Conservation (phyloP, 2,113 vertebrate genomes). For the Heteronetta atricapilla region DNA sequence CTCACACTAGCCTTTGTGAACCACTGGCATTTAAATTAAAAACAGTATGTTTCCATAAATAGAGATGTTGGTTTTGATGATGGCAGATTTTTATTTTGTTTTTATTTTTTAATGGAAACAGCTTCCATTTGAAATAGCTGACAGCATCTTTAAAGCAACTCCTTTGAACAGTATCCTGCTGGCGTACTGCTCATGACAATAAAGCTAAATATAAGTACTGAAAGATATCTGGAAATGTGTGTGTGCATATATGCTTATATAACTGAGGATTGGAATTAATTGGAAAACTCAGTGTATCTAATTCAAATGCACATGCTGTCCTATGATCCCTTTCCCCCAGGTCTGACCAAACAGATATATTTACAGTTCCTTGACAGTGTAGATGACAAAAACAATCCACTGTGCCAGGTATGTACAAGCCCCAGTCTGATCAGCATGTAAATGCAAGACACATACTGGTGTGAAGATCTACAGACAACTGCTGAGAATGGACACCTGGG, state of each 20-base stretch:
- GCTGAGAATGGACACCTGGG: neutral
- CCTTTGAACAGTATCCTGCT: slow-evolving; percentile 37
- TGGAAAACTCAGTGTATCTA: neutral
- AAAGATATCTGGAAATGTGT: neutral
- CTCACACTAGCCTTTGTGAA: neutral
- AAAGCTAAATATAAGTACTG: slow-evolving; percentile 9
- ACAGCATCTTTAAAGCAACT: slow-evolving; percentile 32
- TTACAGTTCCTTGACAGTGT: neutral
- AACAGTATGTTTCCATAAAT: neutral
- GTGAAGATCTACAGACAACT: neutral
- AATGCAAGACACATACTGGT: neutral
- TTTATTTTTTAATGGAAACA: slow-evolving; percentile 11
- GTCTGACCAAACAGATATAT: neutral
- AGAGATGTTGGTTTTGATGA: slow-evolving; percentile 43
- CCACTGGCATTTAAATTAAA: slow-evolving; percentile 57
- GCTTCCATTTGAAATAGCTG: slow-evolving; percentile 11
- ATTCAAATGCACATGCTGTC: neutral
- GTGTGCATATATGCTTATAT: neutral
- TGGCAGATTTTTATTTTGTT: neutral
- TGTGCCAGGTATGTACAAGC: neutral
- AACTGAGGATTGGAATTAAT: neutral
- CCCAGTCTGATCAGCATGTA: neutral
- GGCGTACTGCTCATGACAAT: neutral
- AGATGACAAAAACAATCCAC: neutral
- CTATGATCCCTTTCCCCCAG: neutral